Percentiles rank a stretch among this genome's conserved stretches.
phyloP scores from a whole-genome alignment of 2,888 invertebrate species.

The Drosophila paranaensis region DNA sequence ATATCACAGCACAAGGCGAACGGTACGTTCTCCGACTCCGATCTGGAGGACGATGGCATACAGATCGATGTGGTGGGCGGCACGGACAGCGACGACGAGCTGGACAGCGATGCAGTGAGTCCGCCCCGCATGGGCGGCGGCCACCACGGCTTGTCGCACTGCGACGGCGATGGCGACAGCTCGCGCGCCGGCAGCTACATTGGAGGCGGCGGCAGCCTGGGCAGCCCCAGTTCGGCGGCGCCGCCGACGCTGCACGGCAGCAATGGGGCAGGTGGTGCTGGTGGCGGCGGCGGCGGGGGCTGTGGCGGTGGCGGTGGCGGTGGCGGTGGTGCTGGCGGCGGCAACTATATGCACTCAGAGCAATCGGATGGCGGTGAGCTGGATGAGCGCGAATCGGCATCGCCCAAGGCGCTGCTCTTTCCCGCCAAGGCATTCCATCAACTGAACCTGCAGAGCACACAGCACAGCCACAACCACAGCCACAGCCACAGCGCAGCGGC shows the following conservation, averaged over 20 bases:
- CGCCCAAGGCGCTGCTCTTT: constrained; percentile 65
- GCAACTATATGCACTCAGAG: constrained; percentile 52
- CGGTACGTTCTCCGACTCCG: constrained; percentile 87
- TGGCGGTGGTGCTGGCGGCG: constrained; percentile 4
- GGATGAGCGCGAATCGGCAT: constrained; percentile 59
- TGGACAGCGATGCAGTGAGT: constrained; percentile 85
- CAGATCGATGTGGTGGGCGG: constrained; percentile 95
- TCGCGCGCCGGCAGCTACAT: constrained; percentile 71
- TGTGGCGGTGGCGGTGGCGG: constrained; percentile 7
- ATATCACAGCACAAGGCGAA: constrained; percentile 90
- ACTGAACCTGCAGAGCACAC: constrained; percentile 74
- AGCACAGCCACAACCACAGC: constrained; percentile 49
- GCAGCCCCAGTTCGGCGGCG: constrained; percentile 66
- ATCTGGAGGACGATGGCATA: constrained; percentile 88
- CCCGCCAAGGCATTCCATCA: constrained; percentile 73
- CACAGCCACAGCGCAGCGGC: constrained; percentile 62
- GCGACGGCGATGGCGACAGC: constrained; percentile 65
- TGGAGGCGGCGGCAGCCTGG: constrained; percentile 68
- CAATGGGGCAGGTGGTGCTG: constrained; percentile 43
- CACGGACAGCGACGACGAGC: constrained; percentile 89
- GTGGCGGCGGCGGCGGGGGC: not conserved
- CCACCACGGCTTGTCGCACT: constrained; percentile 54
- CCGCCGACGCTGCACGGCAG: constrained; percentile 47
- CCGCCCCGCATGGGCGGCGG: constrained; percentile 61
- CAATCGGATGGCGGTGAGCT: constrained; percentile 56